phyloP scores from a whole-genome alignment of 2,113 vertebrate species.

The Heterotis niloticus region DNA sequence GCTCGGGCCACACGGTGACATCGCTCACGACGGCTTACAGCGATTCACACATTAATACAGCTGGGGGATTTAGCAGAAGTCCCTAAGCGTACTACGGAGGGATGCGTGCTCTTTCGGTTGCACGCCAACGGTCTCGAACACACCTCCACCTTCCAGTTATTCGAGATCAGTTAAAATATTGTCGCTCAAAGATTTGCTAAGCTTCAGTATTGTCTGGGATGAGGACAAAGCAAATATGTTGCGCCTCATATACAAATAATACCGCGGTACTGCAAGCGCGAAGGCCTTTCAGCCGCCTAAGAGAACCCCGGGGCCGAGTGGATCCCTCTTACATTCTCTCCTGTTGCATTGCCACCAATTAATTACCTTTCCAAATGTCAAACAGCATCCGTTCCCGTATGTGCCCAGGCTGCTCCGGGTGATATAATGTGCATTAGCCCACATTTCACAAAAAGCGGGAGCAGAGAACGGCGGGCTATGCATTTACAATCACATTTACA shows the following conservation, averaged over 20 bases:
- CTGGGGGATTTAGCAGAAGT: too few species aligned
- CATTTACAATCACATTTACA: background rate
- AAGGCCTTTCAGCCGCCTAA: background rate
- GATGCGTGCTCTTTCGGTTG: too few species aligned
- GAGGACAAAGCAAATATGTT: background rate
- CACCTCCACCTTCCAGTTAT: too few species aligned
- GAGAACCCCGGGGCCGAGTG: background rate
- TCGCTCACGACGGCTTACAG: too few species aligned
- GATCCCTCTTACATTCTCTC: background rate
- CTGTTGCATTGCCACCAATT: background rate
- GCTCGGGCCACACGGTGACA: too few species aligned
- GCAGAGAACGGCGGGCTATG: background rate
- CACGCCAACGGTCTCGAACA: too few species aligned
- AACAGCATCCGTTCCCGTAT: background rate
- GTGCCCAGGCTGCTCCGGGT: background rate
- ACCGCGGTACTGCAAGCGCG: background rate
- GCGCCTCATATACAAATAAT: background rate
- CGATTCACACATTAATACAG: too few species aligned
- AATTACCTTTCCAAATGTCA: background rate
- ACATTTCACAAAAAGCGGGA: background rate
- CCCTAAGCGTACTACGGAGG: too few species aligned
- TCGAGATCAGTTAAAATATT: background rate
- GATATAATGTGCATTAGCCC: background rate
- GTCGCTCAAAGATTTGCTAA: background rate
- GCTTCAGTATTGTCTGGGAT: too few species aligned